Percentiles rank a stretch among this genome's conserved stretches.
phyloP scores from a whole-genome alignment of 2,797 vertebrate genomes.

The Hylomyscus alleni region DNA sequence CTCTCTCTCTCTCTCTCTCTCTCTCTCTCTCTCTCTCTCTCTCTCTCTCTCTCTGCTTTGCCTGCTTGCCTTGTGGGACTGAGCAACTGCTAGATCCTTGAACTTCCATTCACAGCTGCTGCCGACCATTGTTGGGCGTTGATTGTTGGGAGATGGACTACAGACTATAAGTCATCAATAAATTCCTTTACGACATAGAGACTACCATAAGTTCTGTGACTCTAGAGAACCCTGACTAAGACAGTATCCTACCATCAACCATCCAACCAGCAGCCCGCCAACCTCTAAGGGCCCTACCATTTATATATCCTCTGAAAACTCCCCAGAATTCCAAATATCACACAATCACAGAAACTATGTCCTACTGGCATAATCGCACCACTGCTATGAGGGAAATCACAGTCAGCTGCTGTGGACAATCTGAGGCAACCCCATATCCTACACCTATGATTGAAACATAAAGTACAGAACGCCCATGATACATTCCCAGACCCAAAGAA shows the following conservation, averaged over 20 bases:
- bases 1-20: too few relatives aligned
- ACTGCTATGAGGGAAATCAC: background rate
- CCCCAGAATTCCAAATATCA: background rate
- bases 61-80: too few relatives aligned
- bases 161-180: too few relatives aligned
- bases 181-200: too few relatives aligned
- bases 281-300: background rate
- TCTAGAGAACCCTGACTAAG: too few relatives aligned
- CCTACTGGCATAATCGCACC: background rate
- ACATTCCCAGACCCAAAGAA: background rate
- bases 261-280: background rate
- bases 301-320: background rate
- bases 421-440: background rate
- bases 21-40: too few relatives aligned
- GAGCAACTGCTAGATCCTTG: too few relatives aligned
- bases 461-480: background rate
- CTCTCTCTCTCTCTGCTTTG: too few relatives aligned
- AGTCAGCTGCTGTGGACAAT: background rate
- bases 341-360: background rate
- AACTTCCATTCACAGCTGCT: too few relatives aligned
- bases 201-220: too few relatives aligned
- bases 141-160: too few relatives aligned
- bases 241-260: background rate
- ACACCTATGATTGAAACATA: background rate
- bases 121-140: too few relatives aligned